Conservation (phyloP, 2,888 invertebrate genomes). For the Cantharis flavilabris region DNA sequence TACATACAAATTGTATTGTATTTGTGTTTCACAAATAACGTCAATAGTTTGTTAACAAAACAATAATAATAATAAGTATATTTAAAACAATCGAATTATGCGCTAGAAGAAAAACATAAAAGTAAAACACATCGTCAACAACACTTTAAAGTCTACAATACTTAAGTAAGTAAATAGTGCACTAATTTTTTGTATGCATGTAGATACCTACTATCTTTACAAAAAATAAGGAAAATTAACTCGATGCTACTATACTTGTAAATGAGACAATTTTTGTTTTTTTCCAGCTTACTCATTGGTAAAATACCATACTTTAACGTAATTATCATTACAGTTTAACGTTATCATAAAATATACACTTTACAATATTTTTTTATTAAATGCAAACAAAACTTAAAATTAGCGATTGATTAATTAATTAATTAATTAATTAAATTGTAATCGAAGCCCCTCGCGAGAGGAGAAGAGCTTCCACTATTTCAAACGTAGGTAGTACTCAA, state of each 20-base stretch:
- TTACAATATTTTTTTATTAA: slow-evolving; percentile 45
- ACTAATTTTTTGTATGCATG: neutral
- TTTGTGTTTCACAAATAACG: slow-evolving; percentile 24
- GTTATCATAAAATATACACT: slow-evolving; percentile 45
- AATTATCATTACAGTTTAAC: slow-evolving; percentile 62
- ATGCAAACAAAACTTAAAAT: slow-evolving; percentile 43
- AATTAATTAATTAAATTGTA: slow-evolving; percentile 6
- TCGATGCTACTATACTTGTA: slow-evolving; percentile 9
- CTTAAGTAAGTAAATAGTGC: neutral
- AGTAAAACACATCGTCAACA: neutral
- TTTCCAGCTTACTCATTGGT: slow-evolving; percentile 50
- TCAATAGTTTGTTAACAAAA: slow-evolving; percentile 25
- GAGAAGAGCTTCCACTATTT: slow-evolving; percentile 16
- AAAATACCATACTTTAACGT: slow-evolving; percentile 65
- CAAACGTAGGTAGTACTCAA: slow-evolving; percentile 10
- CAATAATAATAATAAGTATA: slow-evolving; percentile 5
- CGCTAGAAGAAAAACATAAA: slow-evolving; percentile 11
- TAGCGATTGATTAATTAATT: neutral
- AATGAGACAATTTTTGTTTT: slow-evolving; percentile 18
- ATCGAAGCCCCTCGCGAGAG: slow-evolving; percentile 16
- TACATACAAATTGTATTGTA: slow-evolving; percentile 28
- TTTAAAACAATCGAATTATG: slow-evolving; percentile 9
- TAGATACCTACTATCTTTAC: neutral
- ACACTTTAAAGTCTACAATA: neutral
- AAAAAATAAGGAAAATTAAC: neutral